These are phyloP conservation scores for Siniperca obscura DNA, from an alignment of 2,797 vertebrate species.

Conservation along the genomic window DNA sequence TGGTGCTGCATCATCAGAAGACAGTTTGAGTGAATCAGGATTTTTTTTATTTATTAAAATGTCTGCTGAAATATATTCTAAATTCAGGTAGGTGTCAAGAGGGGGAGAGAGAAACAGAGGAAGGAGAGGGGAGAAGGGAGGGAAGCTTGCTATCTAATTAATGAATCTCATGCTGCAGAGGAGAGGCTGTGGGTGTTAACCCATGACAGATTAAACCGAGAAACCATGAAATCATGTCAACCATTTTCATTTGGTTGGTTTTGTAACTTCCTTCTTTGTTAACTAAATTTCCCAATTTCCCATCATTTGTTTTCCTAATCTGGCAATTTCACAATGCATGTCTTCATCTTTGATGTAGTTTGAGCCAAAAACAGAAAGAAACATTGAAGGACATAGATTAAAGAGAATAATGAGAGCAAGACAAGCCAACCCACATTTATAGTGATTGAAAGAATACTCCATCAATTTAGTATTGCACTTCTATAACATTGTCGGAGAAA, in stretches of 20 bases:
- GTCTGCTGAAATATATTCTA: not conserved
- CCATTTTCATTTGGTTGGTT: not conserved
- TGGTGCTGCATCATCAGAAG: constrained; percentile 20
- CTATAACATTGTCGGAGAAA: not conserved
- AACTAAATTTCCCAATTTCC: constrained; percentile 19
- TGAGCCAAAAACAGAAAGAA: not conserved
- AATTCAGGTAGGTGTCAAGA: not conserved
- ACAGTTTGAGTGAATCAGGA: not conserved
- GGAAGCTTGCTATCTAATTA: not conserved
- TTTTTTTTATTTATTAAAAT: not conserved
- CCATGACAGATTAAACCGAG: not conserved
- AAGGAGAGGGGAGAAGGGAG: not conserved
- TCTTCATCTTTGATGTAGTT: not conserved
- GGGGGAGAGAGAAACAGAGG: not conserved
- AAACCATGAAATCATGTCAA: not conserved
- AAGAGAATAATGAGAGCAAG: not conserved
- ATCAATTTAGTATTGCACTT: not conserved
- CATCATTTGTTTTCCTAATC: not conserved
- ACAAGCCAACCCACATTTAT: not conserved
- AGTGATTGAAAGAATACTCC: not conserved
- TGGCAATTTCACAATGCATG: not conserved
- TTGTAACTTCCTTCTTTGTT: constrained; percentile 22
- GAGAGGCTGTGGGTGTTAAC: constrained; percentile 1
- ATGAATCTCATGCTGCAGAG: constrained; percentile 21
- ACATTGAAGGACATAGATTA: not conserved